Evolutionary conservation across 1,140 invertebrate species (phyloP), one percentile per base, ranked within the genome.

Genomic region (Pteromalus puparum): DNA sequence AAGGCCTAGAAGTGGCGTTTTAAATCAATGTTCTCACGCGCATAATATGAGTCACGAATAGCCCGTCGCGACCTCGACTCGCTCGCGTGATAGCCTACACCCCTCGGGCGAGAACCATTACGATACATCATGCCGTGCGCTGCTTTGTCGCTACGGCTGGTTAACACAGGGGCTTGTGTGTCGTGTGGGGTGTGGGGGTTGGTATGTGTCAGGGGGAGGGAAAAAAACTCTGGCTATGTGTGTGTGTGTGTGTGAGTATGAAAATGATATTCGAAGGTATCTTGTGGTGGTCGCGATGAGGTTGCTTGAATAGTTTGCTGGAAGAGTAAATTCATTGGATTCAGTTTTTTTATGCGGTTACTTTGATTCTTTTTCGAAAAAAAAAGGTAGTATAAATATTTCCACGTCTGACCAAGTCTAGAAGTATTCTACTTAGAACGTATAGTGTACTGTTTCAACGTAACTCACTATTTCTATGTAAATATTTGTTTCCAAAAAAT

Each of bases 11-110:
- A 72, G 26, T n/a, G 70, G 42, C 70, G 9, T 34, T 48, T 72
- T 81, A 73, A 72, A 81, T 72, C 79, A 81, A 81, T 81, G 68
- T 81, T 72, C 38, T 72, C 67, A 34, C 26, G 26, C 34, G 34
- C 65, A 42, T 34, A 61, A 34, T n/a, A 72, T 10, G 34, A 46
- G 78, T 70, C 78, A 80, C 65, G 67, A 80, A 80, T 53, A 28
- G 1, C 24, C 10, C 24, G 48, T 4, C 18, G 5, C 24, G 53
- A 38, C 48, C 34, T 46, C n/a, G 13, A 26, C 38, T 46, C n/a
- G 34, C n/a, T 68, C 34, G 34, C 65, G 65, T 79, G 77, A 79
- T 79, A 68, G 0, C 24, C 24, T 70, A 15, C 38, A 30, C 38
- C 38, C 67, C 38, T 3, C 70, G 46, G 46, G 68, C 28, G 46